phyloP scores from a whole-genome alignment of 2,113 vertebrate species.

The Nerophis lumbriciformis region DNA sequence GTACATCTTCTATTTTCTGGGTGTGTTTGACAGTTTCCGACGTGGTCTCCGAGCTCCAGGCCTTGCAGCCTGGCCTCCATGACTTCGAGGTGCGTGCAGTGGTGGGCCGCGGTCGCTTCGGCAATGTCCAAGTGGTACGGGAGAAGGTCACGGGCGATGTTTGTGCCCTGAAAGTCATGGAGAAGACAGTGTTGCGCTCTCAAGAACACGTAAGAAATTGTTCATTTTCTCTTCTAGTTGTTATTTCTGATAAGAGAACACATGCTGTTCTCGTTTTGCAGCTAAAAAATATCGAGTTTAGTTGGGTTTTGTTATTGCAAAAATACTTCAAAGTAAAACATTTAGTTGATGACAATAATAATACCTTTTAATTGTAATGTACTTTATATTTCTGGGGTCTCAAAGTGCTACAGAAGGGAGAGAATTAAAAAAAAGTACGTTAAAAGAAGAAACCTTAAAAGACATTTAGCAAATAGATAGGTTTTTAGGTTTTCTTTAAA shows the following conservation, averaged over 20 bases:
- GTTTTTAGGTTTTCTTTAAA: too few relatives aligned
- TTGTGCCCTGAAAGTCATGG: slow-evolving; percentile 94
- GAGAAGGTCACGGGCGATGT: slow-evolving; percentile 86
- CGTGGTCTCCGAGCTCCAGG: slow-evolving; percentile 77
- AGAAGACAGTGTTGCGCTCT: slow-evolving; percentile 76
- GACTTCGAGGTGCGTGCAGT: slow-evolving; percentile 86
- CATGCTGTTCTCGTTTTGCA: not conserved
- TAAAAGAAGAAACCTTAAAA: too few relatives aligned
- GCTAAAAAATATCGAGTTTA: too few relatives aligned
- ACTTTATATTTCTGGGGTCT: too few relatives aligned
- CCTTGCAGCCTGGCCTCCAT: slow-evolving; percentile 77
- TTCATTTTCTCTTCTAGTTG: too few relatives aligned
- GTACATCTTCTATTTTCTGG: slow-evolving; percentile 4
- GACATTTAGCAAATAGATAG: too few relatives aligned
- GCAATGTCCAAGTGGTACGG: slow-evolving; percentile 86
- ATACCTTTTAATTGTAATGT: too few relatives aligned
- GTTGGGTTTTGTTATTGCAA: too few relatives aligned
- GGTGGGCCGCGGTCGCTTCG: slow-evolving; percentile 85
- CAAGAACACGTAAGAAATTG: slow-evolving; percentile 78
- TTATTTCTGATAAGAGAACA: not conserved
- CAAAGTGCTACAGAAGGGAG: too few relatives aligned
- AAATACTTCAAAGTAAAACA: too few relatives aligned
- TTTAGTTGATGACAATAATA: too few relatives aligned
- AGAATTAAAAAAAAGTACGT: too few relatives aligned
- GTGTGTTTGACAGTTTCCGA: slow-evolving; percentile 76